Evolutionary conservation across 2,113 vertebrate genomes (phyloP).

Genomic region (Rousettus leschenaultii): DNA sequence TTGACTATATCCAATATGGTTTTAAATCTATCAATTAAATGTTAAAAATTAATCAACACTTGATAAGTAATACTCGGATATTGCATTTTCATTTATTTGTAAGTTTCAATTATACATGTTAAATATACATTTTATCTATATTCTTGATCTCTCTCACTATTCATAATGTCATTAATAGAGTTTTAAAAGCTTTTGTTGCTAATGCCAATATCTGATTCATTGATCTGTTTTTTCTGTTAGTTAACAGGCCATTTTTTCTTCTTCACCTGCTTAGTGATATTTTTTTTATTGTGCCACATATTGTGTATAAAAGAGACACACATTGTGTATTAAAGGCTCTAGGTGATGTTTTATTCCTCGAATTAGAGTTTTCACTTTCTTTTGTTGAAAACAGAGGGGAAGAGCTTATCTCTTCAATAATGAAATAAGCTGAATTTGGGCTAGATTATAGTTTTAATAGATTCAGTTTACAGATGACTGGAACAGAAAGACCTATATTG

Average conservation of each 20-base stretch:
- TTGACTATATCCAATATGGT: not conserved
- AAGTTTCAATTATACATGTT: not conserved
- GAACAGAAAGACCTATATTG: not conserved
- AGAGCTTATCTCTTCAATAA: not conserved
- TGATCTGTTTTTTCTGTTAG: not conserved
- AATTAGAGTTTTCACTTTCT: not conserved
- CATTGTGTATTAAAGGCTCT: not conserved
- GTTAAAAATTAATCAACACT: not conserved
- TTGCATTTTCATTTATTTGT: not conserved
- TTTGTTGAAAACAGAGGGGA: not conserved
- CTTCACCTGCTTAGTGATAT: not conserved
- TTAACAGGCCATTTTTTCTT: not conserved
- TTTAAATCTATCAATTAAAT: not conserved
- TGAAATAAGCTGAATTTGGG: not conserved
- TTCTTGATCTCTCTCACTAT: not conserved
- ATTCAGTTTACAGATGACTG: not conserved
- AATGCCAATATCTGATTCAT: not conserved
- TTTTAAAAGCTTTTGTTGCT: not conserved
- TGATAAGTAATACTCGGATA: not conserved
- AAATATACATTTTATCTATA: not conserved
- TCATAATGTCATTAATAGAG: not conserved
- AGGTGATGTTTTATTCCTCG: not conserved
- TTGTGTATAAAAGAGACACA: not conserved
- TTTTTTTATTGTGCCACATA: not conserved
- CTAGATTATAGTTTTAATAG: not conserved